Evolutionary conservation across 2,113 vertebrate species (phyloP), one percentile per base, ranked within the genome.

Genomic region (Ptilonorhynchus violaceus): DNA sequence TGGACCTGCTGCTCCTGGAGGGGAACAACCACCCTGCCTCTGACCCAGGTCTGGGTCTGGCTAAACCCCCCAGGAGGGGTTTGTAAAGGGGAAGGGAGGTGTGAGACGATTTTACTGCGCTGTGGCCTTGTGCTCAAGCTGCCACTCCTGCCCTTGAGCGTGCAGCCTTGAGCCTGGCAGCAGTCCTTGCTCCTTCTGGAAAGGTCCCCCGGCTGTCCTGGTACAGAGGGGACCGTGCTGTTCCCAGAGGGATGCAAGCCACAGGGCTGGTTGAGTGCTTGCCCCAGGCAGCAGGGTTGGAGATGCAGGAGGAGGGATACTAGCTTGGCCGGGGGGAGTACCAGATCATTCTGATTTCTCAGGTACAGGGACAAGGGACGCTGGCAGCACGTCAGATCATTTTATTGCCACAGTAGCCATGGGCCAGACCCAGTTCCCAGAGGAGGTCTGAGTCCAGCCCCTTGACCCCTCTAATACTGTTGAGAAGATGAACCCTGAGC

Each of bases 391-490:
- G 12, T 92, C 44, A 68, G 17, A 77, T 63, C 17, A 67, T 14
- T 97, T 96, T 97, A 97, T 96, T 97, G 76, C 35, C 72, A 77
- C 50, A 74, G 79, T 0, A 0, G 85, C 31, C 5, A 1, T 0
- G 3, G 78, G 44, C 69, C 83, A 95, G 83, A 93, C 79, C 76
- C 91, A 63, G 42, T 21, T 93, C 79, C 73, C 52, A 31, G 21
- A 33, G 14, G 1, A 8, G 10, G 23, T 76, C 59, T 73, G 72
- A 60, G 68, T 73, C 94, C 95, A 92, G 88, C 58, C 79, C 59
- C 86, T 84, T 63, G 60, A 90, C 79, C 35, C 33, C 35, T 87
- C 33, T 91, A 92, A 93, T 81, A 92, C 94, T 97, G 94, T 86
- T 74, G 50, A 92, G 73, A 74, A 87, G 88, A 60, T 25, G 22